Evolutionary conservation across 2,113 vertebrate genomes (phyloP).

Genomic region (Polyodon spathula): DNA sequence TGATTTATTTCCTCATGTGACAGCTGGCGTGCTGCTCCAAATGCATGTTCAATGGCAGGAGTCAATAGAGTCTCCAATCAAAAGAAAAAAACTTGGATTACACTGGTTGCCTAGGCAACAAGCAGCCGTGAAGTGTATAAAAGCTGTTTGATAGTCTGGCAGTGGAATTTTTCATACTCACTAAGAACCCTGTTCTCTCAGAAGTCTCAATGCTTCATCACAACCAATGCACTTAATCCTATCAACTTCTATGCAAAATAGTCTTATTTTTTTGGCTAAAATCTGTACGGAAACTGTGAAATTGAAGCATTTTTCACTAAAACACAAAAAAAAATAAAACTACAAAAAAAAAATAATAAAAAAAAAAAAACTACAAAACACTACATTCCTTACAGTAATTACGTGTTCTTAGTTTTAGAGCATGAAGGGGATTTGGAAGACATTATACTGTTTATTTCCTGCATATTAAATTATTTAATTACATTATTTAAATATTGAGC

Average conservation of each 20-base stretch:
- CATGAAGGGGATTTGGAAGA: too few relatives aligned
- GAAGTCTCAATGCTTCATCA: conserved; percentile 29
- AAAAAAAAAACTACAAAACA: neutral
- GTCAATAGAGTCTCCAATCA: conserved; percentile 33
- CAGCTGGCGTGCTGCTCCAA: conserved; percentile 26
- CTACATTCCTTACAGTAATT: conserved; percentile 1
- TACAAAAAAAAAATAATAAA: conserved; percentile 2
- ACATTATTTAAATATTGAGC: conserved; percentile 8
- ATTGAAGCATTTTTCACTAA: conserved; percentile 8
- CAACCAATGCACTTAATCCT: conserved; percentile 29
- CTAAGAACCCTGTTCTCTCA: conserved; percentile 25
- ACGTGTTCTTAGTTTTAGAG: too few relatives aligned
- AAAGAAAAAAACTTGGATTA: conserved; percentile 32
- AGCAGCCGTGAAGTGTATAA: conserved; percentile 32
- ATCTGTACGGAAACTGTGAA: conserved; percentile 9
- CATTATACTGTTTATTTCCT: too few relatives aligned
- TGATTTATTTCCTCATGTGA: conserved; percentile 43
- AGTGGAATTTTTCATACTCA: conserved; percentile 30
- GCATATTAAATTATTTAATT: neutral
- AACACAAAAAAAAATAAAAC: conserved; percentile 2
- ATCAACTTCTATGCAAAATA: conserved; percentile 32
- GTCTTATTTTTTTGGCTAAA: conserved; percentile 17
- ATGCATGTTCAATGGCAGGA: conserved; percentile 32
- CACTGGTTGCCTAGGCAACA: conserved; percentile 38
- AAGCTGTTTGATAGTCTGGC: conserved; percentile 38